Percentiles rank a stretch among this genome's conserved stretches.
Evolutionary conservation across 2,888 invertebrate species (phyloP).

Genomic region (Nysson spinosus): DNA sequence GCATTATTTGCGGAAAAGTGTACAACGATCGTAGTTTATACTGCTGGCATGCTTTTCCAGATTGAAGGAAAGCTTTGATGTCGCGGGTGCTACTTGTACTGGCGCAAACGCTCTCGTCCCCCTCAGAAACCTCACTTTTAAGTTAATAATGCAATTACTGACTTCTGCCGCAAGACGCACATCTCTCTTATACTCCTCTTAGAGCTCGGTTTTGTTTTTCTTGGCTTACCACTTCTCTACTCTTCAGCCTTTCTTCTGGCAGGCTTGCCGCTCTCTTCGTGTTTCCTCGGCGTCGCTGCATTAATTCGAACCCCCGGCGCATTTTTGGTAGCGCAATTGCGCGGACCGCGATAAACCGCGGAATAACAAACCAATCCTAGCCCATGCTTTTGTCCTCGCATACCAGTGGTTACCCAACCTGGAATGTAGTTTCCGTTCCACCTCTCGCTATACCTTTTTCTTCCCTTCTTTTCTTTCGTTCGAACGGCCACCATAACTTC

Average conservation of each 20-base stretch:
- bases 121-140: constrained; percentile 66
- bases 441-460: background rate
- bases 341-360: constrained; percentile 24
- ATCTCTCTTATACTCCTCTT: constrained; percentile 36
- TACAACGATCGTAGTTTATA: background rate
- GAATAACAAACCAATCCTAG: constrained; percentile 16
- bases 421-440: constrained; percentile 13
- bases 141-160: constrained; percentile 72
- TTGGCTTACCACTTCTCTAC: constrained; percentile 8
- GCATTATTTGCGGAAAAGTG: background rate
- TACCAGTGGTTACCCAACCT: constrained; percentile 49
- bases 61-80: constrained; percentile 45
- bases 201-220: constrained; percentile 18
- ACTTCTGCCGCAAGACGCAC: constrained; percentile 58
- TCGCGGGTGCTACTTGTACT: constrained; percentile 51
- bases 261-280: constrained; percentile 25
- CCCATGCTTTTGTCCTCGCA: constrained; percentile 20
- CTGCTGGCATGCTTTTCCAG: too few relatives aligned
- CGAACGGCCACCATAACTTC: background rate
- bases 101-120: too few relatives aligned
- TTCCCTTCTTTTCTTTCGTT: background rate
- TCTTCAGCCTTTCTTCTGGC: constrained; percentile 8
- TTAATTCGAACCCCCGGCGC: constrained; percentile 34
- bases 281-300: constrained; percentile 34
- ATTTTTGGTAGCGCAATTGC: constrained; percentile 40